Base-by-base conservation (phyloP, 1,140 invertebrate genomes). In the Dreissena polymorpha region DNA sequence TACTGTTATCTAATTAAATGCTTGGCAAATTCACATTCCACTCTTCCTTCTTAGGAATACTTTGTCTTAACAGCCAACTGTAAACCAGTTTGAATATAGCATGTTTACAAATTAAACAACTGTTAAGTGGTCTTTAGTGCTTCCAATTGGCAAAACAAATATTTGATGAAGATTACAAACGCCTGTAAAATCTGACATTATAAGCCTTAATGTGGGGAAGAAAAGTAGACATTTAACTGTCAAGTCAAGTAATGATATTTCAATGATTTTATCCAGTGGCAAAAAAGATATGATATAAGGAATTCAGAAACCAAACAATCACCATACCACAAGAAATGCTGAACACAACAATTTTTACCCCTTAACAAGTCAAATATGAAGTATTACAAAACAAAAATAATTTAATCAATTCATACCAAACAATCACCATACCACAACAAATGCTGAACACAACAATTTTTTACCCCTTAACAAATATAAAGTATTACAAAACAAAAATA, bases 121-220 rank as follows among this genome's bases (percentile, higher is more conserved):
- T 55, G 12, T 55, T 55, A 18, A 55, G 18, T 12, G 12, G 53
- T 55, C 12, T 18, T 55, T 12, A 55, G 53, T 55, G 53, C 53
- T 55, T 55, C 18, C 12, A 55, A 55, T 55, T 12, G 64, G 64
- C 64, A 67, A 21, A 67, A 27, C 25, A 67, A 67, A 67, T 67
- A 67, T 67, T 67, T 67, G 64, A 10, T 23, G 10, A 67, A 14
- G 64, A n/a, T 67, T 67, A 67, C 10, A 67, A 12, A n/a, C 23
- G 64, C 23, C 53, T 55, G 53, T 55, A 55, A 12, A 55, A 55
- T 55, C 12, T 18, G 53, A 55, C 53, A 55, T 55, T 55, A 12
- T 18, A 55, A 55, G 53, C 18, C 12, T 18, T 18, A 18, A 55
- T 12, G 53, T 55, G 53, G 53, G 12, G 53, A 55, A 55, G 12